phyloP scores from a whole-genome alignment of 2,797 vertebrate species.

The Enteromius argenteus region DNA sequence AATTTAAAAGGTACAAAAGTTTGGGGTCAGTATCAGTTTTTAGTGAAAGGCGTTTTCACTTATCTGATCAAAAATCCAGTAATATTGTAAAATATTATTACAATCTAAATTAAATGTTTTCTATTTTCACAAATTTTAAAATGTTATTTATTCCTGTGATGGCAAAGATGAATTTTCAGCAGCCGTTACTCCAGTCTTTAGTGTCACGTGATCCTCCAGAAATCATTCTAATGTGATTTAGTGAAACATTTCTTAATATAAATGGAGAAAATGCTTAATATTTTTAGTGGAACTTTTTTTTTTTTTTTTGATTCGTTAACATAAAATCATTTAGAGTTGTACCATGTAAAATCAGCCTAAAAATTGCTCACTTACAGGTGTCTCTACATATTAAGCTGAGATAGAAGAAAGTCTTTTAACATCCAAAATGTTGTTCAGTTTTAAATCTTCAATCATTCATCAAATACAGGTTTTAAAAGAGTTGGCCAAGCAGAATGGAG shows the following conservation, averaged over 20 bases:
- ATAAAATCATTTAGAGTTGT: background rate
- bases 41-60: background rate
- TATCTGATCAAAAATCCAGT: background rate
- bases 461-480: background rate
- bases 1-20: background rate
- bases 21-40: background rate
- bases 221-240: constrained; percentile 1
- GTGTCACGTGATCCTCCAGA: background rate
- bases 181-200: background rate
- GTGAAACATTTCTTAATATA: background rate
- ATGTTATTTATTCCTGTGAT: background rate
- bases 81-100: background rate
- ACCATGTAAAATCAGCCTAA: background rate
- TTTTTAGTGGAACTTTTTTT: background rate
- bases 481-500: constrained; percentile 5
- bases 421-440: constrained; percentile 21
- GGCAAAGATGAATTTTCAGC: background rate
- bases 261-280: background rate
- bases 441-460: constrained; percentile 8
- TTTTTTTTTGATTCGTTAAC: background rate
- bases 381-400: background rate
- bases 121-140: background rate
- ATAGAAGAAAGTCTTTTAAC: constrained; percentile 13
- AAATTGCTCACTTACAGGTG: background rate
- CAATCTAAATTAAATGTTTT: background rate